phyloP scores from a whole-genome alignment of 64 coral and sea anemone species.

The Montipora cactus region DNA sequence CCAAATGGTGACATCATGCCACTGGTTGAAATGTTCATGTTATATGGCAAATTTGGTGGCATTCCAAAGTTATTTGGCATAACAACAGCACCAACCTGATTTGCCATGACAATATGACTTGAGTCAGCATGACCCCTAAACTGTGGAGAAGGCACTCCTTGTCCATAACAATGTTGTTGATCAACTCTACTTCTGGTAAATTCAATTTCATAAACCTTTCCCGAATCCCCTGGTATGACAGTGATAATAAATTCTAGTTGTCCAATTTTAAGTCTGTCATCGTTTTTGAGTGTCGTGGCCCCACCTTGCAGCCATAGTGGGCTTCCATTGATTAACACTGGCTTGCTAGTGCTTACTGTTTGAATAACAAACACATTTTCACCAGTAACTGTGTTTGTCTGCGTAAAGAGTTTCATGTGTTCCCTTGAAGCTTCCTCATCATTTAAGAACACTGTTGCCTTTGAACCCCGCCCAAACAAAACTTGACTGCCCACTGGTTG shows the following conservation, averaged over 20 bases:
- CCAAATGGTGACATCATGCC: neutral
- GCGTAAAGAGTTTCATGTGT: conserved; percentile 30
- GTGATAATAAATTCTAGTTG: neutral
- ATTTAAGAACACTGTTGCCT: conserved; percentile 1
- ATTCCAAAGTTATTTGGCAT: conserved; percentile 6
- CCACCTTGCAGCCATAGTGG: neutral
- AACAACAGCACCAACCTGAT: conserved; percentile 17
- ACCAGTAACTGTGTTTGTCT: neutral
- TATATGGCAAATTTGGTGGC: neutral
- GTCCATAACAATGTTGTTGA: too few species aligned
- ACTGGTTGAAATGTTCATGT: conserved; percentile 17
- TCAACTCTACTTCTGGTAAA: neutral
- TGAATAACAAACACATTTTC: conserved; percentile 7
- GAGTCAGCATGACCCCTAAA: neutral
- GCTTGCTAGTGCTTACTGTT: neutral
- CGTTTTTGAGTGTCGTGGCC: neutral
- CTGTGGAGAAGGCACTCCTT: neutral
- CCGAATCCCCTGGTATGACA: neutral
- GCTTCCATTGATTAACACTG: conserved; percentile 19
- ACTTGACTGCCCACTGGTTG: neutral
- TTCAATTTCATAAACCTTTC: conserved; percentile 15
- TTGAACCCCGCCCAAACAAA: conserved; percentile 19
- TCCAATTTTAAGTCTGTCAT: conserved; percentile 19
- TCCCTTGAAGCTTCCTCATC: neutral
- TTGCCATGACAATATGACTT: neutral